phyloP scores from a whole-genome alignment of 2,888 invertebrate genomes.

The Theretra japonica region DNA sequence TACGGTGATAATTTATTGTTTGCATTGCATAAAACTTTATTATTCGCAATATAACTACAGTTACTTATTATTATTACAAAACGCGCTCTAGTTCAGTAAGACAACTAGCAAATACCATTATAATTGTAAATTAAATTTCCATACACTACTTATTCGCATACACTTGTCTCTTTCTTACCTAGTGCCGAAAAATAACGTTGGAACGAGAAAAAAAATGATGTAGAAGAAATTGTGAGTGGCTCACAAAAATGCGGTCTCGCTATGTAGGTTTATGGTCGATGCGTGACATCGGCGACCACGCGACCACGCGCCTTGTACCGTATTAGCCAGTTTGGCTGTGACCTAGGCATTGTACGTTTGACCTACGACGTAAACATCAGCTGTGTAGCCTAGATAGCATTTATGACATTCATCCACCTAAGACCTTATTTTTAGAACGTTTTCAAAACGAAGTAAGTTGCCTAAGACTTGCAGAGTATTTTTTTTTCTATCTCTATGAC shows the following conservation, averaged over 20 bases:
- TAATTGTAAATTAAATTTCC: constrained; percentile 18
- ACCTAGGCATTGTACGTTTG: constrained; percentile 19
- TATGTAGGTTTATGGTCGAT: constrained; percentile 38
- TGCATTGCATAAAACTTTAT: background rate
- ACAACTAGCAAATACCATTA: background rate
- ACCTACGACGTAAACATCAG: constrained; percentile 23
- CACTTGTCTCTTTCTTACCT: background rate
- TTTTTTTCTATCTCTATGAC: too few relatives aligned
- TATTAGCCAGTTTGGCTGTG: constrained; percentile 5
- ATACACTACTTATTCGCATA: constrained; percentile 3
- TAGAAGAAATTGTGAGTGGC: constrained; percentile 38
- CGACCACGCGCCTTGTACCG: background rate
- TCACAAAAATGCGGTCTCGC: constrained; percentile 40
- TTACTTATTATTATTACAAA: constrained; percentile 4
- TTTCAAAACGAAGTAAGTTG: too few relatives aligned
- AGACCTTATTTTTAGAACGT: background rate
- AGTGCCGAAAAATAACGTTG: background rate
- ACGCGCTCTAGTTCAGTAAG: constrained; percentile 3
- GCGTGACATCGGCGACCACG: constrained; percentile 12
- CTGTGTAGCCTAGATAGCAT: constrained; percentile 1
- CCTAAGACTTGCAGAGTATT: too few relatives aligned
- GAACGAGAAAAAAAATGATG: constrained; percentile 31
- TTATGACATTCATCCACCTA: background rate
- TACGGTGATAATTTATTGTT: background rate
- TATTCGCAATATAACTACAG: constrained; percentile 13